These are phyloP conservation scores for Dendrocincla fuliginosa DNA, from an alignment of 2,797 vertebrate genomes.

Conservation along the genomic window DNA sequence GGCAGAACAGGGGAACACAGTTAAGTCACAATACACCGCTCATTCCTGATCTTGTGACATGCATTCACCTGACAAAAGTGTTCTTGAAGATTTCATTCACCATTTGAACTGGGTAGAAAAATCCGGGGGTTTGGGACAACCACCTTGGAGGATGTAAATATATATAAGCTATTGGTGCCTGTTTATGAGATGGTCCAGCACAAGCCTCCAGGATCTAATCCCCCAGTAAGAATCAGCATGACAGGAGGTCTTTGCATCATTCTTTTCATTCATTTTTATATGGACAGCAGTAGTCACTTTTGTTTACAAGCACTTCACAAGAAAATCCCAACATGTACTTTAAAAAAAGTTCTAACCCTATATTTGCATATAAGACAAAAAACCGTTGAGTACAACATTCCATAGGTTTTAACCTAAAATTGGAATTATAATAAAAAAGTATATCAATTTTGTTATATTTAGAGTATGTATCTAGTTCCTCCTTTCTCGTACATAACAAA, in stretches of 20 bases:
- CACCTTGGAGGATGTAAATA: background rate
- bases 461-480: background rate
- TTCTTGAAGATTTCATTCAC: background rate
- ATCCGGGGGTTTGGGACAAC: background rate
- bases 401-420: background rate
- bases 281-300: background rate
- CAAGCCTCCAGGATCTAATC: background rate
- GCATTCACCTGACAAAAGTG: background rate
- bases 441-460: background rate
- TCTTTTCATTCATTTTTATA: background rate
- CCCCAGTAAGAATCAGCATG: background rate
- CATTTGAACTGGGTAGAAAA: background rate
- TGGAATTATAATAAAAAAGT: background rate
- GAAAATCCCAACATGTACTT: background rate
- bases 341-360: background rate
- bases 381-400: background rate
- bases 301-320: background rate
- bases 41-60: background rate
- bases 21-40: background rate
- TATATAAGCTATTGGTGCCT: background rate
- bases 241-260: background rate
- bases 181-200: background rate
- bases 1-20: background rate
- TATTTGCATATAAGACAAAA: background rate
- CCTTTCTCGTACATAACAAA: background rate